Conservation (phyloP, 2,888 invertebrate genomes). For the Patella depressa region DNA sequence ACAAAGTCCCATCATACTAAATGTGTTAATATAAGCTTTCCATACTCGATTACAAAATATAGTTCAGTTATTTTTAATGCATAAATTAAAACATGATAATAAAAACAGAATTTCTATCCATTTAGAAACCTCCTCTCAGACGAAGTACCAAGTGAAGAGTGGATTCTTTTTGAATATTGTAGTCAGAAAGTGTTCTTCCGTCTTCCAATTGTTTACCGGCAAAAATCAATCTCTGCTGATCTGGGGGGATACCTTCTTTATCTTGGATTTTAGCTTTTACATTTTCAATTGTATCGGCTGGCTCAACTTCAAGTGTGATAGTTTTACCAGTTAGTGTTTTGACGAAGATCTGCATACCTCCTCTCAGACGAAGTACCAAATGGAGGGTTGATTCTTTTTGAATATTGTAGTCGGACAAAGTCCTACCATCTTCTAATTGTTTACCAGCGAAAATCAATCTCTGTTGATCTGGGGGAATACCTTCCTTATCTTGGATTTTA, state of each 20-base stretch:
- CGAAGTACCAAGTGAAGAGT: constrained; percentile 91
- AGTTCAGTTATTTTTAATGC: too few species aligned
- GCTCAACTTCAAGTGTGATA: constrained; percentile 76
- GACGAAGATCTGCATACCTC: constrained; percentile 84
- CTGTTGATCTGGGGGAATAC: constrained; percentile 81
- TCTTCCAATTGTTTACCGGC: constrained; percentile 96
- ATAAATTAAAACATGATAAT: too few species aligned
- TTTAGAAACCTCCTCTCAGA: constrained; percentile 73
- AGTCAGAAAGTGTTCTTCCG: constrained; percentile 91
- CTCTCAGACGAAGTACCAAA: constrained; percentile 86
- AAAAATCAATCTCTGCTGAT: constrained; percentile 90
- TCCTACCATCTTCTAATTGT: constrained; percentile 94
- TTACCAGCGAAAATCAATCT: constrained; percentile 94
- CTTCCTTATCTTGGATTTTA: constrained; percentile 75
- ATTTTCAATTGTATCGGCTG: constrained; percentile 92
- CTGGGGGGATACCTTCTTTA: constrained; percentile 77
- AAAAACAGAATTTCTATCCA: too few species aligned
- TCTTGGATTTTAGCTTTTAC: constrained; percentile 79
- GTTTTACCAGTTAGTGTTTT: constrained; percentile 69
- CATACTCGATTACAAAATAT: too few species aligned
- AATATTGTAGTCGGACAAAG: constrained; percentile 92
- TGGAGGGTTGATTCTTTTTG: constrained; percentile 96
- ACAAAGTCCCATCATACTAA: too few species aligned
- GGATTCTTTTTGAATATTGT: constrained; percentile 95
- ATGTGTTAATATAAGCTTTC: too few species aligned